phyloP scores from a whole-genome alignment of 1,140 invertebrate species.

The Ceratina japonica region DNA sequence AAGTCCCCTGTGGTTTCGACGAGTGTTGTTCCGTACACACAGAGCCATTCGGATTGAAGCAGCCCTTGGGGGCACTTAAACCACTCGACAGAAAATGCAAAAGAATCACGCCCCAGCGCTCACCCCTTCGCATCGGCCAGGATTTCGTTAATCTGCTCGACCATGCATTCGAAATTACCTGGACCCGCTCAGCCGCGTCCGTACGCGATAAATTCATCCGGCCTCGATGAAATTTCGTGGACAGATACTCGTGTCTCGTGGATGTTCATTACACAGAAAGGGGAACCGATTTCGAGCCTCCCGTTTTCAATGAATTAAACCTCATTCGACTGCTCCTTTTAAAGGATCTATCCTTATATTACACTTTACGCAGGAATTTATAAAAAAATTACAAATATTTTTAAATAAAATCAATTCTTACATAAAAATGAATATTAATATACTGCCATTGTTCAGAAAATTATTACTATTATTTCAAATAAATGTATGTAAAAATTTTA shows the following conservation, averaged over 20 bases:
- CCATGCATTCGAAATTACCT: constrained; percentile 55
- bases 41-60: constrained; percentile 38
- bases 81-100: constrained; percentile 59
- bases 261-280: neutral
- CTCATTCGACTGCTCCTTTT: neutral
- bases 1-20: constrained; percentile 46
- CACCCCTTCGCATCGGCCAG: constrained; percentile 47
- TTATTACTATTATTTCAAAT: no score
- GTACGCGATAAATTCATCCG: constrained; percentile 60
- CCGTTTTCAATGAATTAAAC: neutral
- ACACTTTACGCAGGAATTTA: no score
- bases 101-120: constrained; percentile 63
- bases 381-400: no score
- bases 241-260: constrained; percentile 15
- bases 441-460: no score
- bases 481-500: no score
- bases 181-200: constrained; percentile 34
- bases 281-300: neutral
- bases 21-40: constrained; percentile 44
- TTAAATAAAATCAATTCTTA: no score
- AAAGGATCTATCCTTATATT: neutral
- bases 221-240: constrained; percentile 47
- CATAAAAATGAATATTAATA: no score
- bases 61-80: constrained; percentile 54
- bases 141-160: constrained; percentile 53